Conservation (phyloP, 2,797 vertebrate genomes). For the Girardinus metallicus region DNA sequence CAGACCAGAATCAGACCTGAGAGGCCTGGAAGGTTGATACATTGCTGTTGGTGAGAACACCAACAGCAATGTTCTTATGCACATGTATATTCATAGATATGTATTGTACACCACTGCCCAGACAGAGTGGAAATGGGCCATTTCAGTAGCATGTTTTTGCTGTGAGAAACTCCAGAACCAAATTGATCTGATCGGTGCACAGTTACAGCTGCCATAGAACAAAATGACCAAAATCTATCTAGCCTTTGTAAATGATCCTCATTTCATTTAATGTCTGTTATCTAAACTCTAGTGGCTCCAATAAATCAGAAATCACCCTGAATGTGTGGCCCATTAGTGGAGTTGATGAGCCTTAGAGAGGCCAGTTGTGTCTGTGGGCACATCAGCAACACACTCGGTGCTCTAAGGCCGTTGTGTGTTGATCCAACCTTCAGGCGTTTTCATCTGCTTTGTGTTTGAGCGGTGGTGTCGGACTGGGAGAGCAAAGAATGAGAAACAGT, state of each 20-base stretch:
- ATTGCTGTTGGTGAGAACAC: no score
- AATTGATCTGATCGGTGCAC: background rate
- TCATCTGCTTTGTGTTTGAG: constrained; percentile 42
- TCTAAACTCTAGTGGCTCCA: constrained; percentile 43
- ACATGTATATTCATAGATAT: background rate
- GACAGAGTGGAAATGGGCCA: background rate
- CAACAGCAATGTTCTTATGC: background rate
- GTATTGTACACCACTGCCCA: background rate
- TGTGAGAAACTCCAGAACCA: constrained; percentile 2
- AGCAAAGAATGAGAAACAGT: constrained; percentile 51
- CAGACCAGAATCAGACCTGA: no score
- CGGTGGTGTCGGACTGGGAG: constrained; percentile 27
- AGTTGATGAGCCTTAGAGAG: constrained; percentile 74
- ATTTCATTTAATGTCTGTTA: constrained; percentile 57
- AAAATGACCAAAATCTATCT: constrained; percentile 41
- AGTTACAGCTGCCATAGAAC: constrained; percentile 33
- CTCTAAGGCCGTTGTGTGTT: constrained; percentile 26
- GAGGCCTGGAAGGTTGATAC: no score
- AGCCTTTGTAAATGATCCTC: constrained; percentile 44
- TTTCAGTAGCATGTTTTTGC: background rate
- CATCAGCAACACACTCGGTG: constrained; percentile 33
- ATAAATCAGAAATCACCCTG: constrained; percentile 60
- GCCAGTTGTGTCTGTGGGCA: constrained; percentile 65
- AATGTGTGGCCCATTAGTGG: constrained; percentile 67
- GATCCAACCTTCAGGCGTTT: constrained; percentile 48